These are phyloP conservation scores for Drosophila tropicalis DNA, from an alignment of 1,140 invertebrate genomes.

Conservation along the genomic window DNA sequence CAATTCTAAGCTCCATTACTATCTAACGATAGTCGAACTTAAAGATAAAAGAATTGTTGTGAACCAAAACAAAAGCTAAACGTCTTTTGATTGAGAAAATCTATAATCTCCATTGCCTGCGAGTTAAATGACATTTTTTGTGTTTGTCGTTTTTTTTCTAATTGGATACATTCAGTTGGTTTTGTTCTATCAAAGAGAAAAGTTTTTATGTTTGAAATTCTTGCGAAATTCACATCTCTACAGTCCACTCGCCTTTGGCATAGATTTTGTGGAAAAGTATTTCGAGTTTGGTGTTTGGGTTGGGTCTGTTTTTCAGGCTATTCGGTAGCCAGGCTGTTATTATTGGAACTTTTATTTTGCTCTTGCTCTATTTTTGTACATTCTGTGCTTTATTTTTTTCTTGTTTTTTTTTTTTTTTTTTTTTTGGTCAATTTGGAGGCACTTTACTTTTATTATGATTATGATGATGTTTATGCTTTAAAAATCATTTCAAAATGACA, in stretches of 20 bases:
- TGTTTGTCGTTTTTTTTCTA: not conserved
- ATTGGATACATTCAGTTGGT: not conserved
- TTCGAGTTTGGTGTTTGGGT: not conserved
- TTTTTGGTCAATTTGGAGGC: conserved; percentile 47
- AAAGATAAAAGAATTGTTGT: no score
- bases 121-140: not conserved
- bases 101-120: no score
- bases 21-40: no score
- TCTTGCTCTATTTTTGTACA: conserved; percentile 3
- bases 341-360: conserved; percentile 1
- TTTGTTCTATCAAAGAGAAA: not conserved
- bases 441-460: conserved; percentile 58
- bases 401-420: not conserved
- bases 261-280: conserved; percentile 9
- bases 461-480: conserved; percentile 50
- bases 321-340: not conserved
- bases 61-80: no score
- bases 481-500: conserved; percentile 53
- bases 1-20: no score
- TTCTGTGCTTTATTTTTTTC: not conserved
- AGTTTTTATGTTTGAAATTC: not conserved
- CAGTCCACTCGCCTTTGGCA: not conserved
- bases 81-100: no score
- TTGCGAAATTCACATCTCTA: not conserved
- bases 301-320: not conserved